phyloP scores from a whole-genome alignment of 2,888 invertebrate species.

The Phyllotreta striolata region DNA sequence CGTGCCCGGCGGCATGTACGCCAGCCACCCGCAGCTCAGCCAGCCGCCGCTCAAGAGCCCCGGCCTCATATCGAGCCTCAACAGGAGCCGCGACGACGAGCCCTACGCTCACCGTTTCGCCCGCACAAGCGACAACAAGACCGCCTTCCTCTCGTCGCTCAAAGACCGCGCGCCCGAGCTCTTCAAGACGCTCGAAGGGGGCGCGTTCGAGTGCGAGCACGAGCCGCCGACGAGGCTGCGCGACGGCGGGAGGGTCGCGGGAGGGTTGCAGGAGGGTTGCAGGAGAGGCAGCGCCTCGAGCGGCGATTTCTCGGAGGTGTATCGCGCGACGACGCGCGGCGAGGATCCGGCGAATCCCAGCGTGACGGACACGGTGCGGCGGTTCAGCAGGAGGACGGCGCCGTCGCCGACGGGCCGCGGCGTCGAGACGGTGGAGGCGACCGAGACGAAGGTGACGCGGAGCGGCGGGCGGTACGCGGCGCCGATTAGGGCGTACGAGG shows the following conservation, averaged over 20 bases:
- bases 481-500: constrained; percentile 61
- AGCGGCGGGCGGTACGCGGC: constrained; percentile 56
- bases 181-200: constrained; percentile 73
- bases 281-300: constrained; percentile 74
- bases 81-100: constrained; percentile 75
- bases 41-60: constrained; percentile 82
- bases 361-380: constrained; percentile 76
- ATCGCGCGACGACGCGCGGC: constrained; percentile 72
- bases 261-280: too few relatives aligned
- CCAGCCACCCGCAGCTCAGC: constrained; percentile 81
- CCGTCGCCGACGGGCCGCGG: constrained; percentile 71
- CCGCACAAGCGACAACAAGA: constrained; percentile 64
- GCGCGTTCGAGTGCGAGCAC: too few relatives aligned
- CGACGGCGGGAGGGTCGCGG: too few relatives aligned
- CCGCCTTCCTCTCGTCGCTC: constrained; percentile 73
- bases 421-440: constrained; percentile 74
- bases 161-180: constrained; percentile 76
- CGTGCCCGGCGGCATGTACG: constrained; percentile 77
- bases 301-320: constrained; percentile 76
- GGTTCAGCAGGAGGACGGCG: constrained; percentile 73
- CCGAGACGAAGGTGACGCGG: constrained; percentile 75
- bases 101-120: constrained; percentile 66
- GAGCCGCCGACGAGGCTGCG: constrained; percentile 60
- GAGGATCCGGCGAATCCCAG: constrained; percentile 74
- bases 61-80: constrained; percentile 85